Percentiles rank a stretch among this genome's conserved stretches.
Evolutionary conservation across 2,797 vertebrate species (phyloP).

Genomic region (Pseudomugil tenellus): DNA sequence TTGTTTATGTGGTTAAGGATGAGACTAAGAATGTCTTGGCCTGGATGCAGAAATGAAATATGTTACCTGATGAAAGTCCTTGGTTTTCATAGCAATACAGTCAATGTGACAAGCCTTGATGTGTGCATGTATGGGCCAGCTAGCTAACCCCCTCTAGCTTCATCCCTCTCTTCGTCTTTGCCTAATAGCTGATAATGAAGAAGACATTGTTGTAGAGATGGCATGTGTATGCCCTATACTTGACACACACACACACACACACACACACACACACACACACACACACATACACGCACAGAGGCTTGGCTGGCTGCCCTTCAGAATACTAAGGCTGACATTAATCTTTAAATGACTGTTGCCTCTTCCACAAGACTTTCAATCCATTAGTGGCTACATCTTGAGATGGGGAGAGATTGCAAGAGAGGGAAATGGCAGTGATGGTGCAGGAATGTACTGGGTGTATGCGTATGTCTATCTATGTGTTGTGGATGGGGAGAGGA

Average conservation of each 20-base stretch:
- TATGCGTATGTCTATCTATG: slow-evolving; percentile 14
- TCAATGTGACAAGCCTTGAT: slow-evolving; percentile 61
- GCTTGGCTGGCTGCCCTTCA: slow-evolving; percentile 75
- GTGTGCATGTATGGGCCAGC: slow-evolving; percentile 57
- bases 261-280: slow-evolving; percentile 19
- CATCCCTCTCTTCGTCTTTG: slow-evolving; percentile 52
- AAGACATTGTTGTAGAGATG: slow-evolving; percentile 70
- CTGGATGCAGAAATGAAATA: slow-evolving; percentile 13
- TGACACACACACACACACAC: slow-evolving; percentile 39
- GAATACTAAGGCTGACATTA: slow-evolving; percentile 79
- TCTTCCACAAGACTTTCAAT: slow-evolving; percentile 81
- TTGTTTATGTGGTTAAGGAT: background rate
- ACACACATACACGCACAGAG: slow-evolving; percentile 25
- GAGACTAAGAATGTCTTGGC: background rate
- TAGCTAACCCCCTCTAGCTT: slow-evolving; percentile 54
- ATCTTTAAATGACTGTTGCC: slow-evolving; percentile 83
- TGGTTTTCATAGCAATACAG: slow-evolving; percentile 54
- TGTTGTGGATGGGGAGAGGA: slow-evolving; percentile 20
- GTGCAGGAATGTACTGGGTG: slow-evolving; percentile 24
- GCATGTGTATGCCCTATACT: slow-evolving; percentile 64
- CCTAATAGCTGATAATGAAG: slow-evolving; percentile 81
- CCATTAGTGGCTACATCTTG: slow-evolving; percentile 78
- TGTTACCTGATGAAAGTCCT: slow-evolving; percentile 60
- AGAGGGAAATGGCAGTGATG: slow-evolving; percentile 51
- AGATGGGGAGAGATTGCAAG: slow-evolving; percentile 74